A percentile compares a stretch with the other conserved stretches of the same genome.
These are phyloP conservation scores for Dryobota labecula DNA, from an alignment of 2,888 invertebrate genomes.

Conservation along the genomic window DNA sequence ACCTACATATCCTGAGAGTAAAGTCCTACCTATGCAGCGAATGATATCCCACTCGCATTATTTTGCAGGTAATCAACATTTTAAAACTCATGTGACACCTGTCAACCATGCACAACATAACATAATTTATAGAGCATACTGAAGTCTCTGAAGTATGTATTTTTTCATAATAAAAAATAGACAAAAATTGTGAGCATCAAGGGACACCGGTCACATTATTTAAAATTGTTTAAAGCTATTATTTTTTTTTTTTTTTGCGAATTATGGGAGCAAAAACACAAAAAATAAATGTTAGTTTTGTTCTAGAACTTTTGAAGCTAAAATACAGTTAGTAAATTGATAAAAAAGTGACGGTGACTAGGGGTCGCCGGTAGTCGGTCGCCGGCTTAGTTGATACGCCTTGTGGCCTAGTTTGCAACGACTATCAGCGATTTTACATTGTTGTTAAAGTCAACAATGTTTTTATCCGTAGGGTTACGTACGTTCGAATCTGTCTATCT, in stretches of 20 bases:
- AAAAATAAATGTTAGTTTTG: too few species aligned
- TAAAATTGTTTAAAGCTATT: not conserved
- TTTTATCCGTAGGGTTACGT: not conserved
- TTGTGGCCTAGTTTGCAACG: constrained; percentile 10
- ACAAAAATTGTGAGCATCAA: not conserved
- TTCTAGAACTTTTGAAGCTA: not conserved
- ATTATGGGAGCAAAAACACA: not conserved
- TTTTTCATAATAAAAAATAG: not conserved
- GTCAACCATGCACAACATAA: constrained; percentile 18
- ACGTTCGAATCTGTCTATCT: not conserved
- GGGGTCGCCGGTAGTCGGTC: constrained; percentile 1
- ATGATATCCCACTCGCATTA: constrained; percentile 1
- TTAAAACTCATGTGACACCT: constrained; percentile 31
- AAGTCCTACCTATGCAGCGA: not conserved
- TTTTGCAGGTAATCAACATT: constrained; percentile 43
- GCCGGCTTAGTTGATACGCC: not conserved
- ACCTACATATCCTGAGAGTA: not conserved
- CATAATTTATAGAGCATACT: constrained; percentile 14
- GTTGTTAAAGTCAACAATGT: too few species aligned
- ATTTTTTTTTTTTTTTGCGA: too few species aligned
- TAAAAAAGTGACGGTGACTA: not conserved
- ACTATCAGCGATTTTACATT: not conserved
- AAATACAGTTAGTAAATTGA: not conserved
- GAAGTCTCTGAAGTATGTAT: not conserved
- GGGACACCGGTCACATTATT: not conserved